Evolutionary conservation across 2,797 vertebrate species (phyloP), one percentile per base, ranked within the genome.

Genomic region (Sciaenops ocellatus): DNA sequence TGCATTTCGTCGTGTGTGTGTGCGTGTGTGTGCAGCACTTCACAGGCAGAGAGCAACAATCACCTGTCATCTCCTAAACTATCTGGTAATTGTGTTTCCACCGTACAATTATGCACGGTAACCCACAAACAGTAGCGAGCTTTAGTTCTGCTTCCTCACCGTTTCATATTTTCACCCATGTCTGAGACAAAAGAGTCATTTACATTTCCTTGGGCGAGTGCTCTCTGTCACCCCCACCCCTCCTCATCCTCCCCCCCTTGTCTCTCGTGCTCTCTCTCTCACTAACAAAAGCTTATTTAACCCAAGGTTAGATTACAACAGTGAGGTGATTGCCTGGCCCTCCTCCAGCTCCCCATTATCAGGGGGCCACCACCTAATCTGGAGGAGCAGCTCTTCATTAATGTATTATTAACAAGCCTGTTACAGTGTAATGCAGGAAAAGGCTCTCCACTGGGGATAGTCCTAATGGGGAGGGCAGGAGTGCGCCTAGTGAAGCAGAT

Each of bases 361-460:
- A 97, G 96, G 95, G 93, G 94, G 94, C 94, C 94, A 87, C 94
- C 94, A 95, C 95, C 95, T 96, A 96, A 97, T 96, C 95, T 96
- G 94, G 95, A 96, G 95, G 95, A 96, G 95, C 91, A 92, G 92
- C 94, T 96, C 95, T 96, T 97, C 96, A 97, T 97, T 96, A 96
- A 97, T 97, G 96, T 96, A 96, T 97, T 96, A 97, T 97, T 97
- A 97, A 97, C 95, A 95, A 96, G 95, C 94, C 84, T 90, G 94
- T 96, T 96, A 96, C 94, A 95, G 94, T 94, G 95, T 95, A 94
- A 95, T 95, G 94, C 93, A 93, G 96, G 92, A 89, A 94, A 95
- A 89, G 89, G 89, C 90, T 91, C 93, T 96, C 93, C 94, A 87
- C 94, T 89, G 93, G 95, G 95, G 95, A 96, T 94, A 94, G 92